A percentile compares a stretch with the other conserved stretches of the same genome.
Evolutionary conservation across 2,113 vertebrate species (phyloP).

Genomic region (Osmerus eperlanus): DNA sequence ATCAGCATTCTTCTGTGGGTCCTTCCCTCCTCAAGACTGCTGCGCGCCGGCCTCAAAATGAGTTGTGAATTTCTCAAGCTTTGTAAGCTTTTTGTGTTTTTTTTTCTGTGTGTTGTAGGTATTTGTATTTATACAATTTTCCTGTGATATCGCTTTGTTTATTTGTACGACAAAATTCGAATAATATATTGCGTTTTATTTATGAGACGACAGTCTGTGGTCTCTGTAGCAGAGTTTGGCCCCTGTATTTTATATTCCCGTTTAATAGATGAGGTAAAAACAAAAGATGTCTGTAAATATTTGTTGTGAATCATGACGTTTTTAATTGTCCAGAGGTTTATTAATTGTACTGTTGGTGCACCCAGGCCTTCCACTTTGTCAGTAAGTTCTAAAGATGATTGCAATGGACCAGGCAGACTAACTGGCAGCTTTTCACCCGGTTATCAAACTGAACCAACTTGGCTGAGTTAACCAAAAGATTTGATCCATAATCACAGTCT

Average conservation of each 20-base stretch:
- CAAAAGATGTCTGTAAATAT: slow-evolving; percentile 34
- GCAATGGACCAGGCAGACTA: slow-evolving; percentile 33
- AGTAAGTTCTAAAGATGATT: not conserved
- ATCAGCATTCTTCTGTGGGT: not conserved
- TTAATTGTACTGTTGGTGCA: slow-evolving; percentile 11
- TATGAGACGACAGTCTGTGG: slow-evolving; percentile 24
- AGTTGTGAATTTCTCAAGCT: slow-evolving; percentile 2
- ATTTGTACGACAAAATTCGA: slow-evolving; percentile 9
- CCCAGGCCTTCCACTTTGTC: slow-evolving; percentile 3
- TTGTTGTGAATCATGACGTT: slow-evolving; percentile 15
- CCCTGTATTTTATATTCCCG: slow-evolving; percentile 6
- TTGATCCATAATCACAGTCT: not conserved
- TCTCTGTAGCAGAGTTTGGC: slow-evolving; percentile 20
- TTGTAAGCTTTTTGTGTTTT: slow-evolving; percentile 28
- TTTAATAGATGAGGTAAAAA: slow-evolving; percentile 19
- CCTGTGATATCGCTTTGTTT: slow-evolving; percentile 9
- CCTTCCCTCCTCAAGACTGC: slow-evolving; percentile 7
- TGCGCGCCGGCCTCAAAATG: slow-evolving; percentile 25
- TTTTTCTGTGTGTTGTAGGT: slow-evolving; percentile 22
- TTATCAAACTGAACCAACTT: slow-evolving; percentile 22
- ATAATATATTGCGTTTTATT: slow-evolving; percentile 51
- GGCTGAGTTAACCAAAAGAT: not conserved
- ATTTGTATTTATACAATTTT: slow-evolving; percentile 36
- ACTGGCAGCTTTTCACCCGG: slow-evolving; percentile 37
- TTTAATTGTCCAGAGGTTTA: slow-evolving; percentile 4